Evolutionary conservation across 2,888 invertebrate genomes (phyloP).

Genomic region (Antheraea assamensis): DNA sequence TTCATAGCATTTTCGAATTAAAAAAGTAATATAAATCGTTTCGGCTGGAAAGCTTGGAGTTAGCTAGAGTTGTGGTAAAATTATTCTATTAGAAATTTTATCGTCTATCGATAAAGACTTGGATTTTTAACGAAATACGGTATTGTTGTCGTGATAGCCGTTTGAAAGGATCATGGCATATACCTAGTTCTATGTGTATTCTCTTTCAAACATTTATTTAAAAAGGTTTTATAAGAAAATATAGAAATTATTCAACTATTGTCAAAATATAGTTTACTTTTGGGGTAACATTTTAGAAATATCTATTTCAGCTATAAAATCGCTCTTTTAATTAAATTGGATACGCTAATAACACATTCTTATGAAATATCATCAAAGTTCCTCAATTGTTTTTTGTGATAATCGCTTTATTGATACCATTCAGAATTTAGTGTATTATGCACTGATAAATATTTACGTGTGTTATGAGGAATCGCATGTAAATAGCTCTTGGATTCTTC

Average conservation of each 20-base stretch:
- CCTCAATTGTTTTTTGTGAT: conserved; percentile 18
- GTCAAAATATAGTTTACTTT: background rate
- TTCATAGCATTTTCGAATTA: background rate
- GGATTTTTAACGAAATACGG: background rate
- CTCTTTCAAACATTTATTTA: background rate
- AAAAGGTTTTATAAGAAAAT: background rate
- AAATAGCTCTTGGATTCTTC: conserved; percentile 38
- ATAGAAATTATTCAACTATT: too few relatives aligned
- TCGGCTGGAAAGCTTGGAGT: background rate
- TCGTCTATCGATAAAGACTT: background rate
- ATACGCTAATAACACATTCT: conserved; percentile 15
- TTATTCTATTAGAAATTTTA: background rate
- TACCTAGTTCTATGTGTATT: background rate
- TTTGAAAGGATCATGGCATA: background rate
- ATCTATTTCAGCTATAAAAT: background rate
- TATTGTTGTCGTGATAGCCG: background rate
- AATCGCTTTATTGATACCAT: background rate
- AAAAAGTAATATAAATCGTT: background rate
- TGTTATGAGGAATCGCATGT: conserved; percentile 34
- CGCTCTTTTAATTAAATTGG: conserved; percentile 1
- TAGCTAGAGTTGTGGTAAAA: background rate
- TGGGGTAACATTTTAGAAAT: background rate
- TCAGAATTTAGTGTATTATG: background rate
- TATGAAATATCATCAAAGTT: conserved; percentile 21
- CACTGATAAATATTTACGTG: conserved; percentile 15